A percentile compares a stretch with the other conserved stretches of the same genome.
phyloP scores from a whole-genome alignment of 2,113 vertebrate species.

The Atlantisia rogersi region DNA sequence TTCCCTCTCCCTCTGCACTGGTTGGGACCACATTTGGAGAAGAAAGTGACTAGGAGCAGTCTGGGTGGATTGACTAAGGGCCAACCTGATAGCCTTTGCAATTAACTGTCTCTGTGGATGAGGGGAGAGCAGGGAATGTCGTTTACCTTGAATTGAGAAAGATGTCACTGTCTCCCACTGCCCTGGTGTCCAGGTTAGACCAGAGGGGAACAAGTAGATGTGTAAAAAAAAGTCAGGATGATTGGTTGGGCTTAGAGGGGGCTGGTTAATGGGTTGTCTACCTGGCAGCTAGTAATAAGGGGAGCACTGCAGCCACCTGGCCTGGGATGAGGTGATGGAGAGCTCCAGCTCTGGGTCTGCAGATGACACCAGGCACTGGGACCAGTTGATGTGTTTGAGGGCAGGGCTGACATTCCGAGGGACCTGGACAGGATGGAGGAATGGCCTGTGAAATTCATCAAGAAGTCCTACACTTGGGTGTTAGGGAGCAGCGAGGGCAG shows the following conservation, averaged over 20 bases:
- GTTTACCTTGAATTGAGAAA: background rate
- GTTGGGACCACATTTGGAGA: background rate
- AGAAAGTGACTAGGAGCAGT: background rate
- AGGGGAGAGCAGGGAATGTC: no score
- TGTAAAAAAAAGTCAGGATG: background rate
- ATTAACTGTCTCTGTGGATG: background rate
- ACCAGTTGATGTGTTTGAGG: background rate
- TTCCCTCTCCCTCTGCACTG: background rate
- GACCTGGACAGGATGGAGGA: background rate
- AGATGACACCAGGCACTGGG: background rate
- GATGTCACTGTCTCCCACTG: rapidly evolving
- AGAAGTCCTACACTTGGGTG: background rate
- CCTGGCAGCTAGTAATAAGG: background rate
- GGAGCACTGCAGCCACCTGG: background rate
- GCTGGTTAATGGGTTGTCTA: background rate
- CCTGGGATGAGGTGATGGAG: background rate
- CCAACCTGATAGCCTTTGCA: rapidly evolving
- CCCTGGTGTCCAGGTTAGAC: background rate
- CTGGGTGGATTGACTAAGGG: background rate
- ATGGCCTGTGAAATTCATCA: background rate
- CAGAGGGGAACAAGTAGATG: background rate
- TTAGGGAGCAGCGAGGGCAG: background rate
- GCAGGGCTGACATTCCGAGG: background rate
- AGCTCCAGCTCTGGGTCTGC: background rate
- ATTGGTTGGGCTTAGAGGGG: background rate